A percentile compares a stretch with the other conserved stretches of the same genome.
Conservation (phyloP, 2,888 invertebrate species). For the Ornithoptera priamus region DNA sequence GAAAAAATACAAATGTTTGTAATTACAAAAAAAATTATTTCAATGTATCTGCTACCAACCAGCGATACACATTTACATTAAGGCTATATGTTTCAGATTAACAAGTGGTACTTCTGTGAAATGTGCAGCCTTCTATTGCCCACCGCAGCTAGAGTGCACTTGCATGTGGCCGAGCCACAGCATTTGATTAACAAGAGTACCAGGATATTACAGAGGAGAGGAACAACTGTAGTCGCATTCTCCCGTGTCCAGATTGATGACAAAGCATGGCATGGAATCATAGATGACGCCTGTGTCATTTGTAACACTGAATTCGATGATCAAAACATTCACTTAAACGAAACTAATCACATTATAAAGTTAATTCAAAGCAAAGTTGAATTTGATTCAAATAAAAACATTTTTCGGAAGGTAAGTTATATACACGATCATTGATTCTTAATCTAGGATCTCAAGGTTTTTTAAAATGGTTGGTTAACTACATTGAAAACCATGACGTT, state of each 20-base stretch:
- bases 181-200: slow-evolving; percentile 46
- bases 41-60: background rate
- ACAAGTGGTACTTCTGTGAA: slow-evolving; percentile 57
- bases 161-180: slow-evolving; percentile 47
- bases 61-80: background rate
- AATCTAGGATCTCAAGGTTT: too few relatives aligned
- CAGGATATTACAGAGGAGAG: slow-evolving; percentile 38
- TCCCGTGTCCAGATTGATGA: slow-evolving; percentile 46
- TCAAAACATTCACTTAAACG: slow-evolving; percentile 44
- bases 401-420: slow-evolving; percentile 43
- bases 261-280: slow-evolving; percentile 55
- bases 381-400: slow-evolving; percentile 39
- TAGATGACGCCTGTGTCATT: slow-evolving; percentile 49
- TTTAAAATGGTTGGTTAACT: too few relatives aligned
- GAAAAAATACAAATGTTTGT: too few relatives aligned
- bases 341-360: slow-evolving; percentile 49
- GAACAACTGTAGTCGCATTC: slow-evolving; percentile 42
- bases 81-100: slow-evolving; percentile 50
- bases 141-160: slow-evolving; percentile 46
- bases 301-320: slow-evolving; percentile 55
- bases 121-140: slow-evolving; percentile 51
- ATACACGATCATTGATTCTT: too few relatives aligned
- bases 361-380: slow-evolving; percentile 48
- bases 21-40: too few relatives aligned
- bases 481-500: too few relatives aligned